Evolutionary conservation across 1,140 invertebrate species (phyloP).

Genomic region (Aphaenogaster ashmeadi): DNA sequence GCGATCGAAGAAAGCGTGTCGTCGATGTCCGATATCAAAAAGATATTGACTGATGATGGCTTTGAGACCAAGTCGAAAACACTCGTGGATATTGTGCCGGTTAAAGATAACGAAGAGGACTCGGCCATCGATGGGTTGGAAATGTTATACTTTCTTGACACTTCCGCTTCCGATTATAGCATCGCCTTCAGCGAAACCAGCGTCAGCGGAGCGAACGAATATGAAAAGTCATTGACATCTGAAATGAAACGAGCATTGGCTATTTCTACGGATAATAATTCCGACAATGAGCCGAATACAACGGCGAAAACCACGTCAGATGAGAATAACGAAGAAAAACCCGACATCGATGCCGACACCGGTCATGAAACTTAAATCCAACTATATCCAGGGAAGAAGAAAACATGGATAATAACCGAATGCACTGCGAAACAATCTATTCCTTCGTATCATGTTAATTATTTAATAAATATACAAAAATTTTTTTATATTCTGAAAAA

Average conservation of each 20-base stretch:
- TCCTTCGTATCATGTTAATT: neutral
- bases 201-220: conserved; percentile 76
- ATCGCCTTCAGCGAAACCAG: conserved; percentile 78
- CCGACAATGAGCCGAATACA: neutral
- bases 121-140: neutral
- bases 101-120: conserved; percentile 5
- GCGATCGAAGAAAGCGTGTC: conserved; percentile 68
- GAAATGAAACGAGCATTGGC: conserved; percentile 39
- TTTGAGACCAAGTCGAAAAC: neutral
- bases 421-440: neutral
- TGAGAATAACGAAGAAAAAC: neutral
- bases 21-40: conserved; percentile 48
- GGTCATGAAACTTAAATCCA: neutral
- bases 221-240: conserved; percentile 1
- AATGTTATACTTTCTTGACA: neutral
- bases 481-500: neutral
- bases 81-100: neutral
- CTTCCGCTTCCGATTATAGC: conserved; percentile 19
- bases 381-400: neutral
- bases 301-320: neutral
- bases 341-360: neutral
- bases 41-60: neutral
- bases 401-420: neutral
- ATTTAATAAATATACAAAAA: conserved; percentile 20
- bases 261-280: neutral